Evolutionary conservation across 2,888 invertebrate genomes (phyloP), one percentile per base, ranked within the genome.

Genomic region (Mesoligia furuncula): DNA sequence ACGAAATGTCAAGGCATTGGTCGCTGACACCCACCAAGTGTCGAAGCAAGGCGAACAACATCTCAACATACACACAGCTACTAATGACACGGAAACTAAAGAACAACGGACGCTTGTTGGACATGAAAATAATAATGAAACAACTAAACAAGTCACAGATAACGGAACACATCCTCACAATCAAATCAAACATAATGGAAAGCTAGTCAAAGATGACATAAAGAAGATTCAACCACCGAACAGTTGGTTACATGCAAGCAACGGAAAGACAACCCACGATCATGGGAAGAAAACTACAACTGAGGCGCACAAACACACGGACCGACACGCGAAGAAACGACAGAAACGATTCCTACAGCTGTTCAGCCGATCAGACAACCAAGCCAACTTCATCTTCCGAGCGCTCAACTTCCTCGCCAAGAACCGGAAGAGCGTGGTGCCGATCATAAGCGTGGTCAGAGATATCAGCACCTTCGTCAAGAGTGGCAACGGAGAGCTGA

Each of bases 381-480:
- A 93, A 48, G 92, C 92, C 7, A 94, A 91, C 54, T 91, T 95
- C 73, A 64, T 95, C 17, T 91, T 93, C 15, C 91, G 81, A 89
- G 91, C 94, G 73, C 68, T 95, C 9, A 91, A 93, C 59, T 95
- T 95, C 31, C 71, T 96, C 0, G 75, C 93, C 0, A 93, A 89
- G 65, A 92, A 95, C 54, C 88, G 94, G 0, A 92, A 87, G 69
- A 92, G 88, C 15, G 89, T 94, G 0, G 61, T 94, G 0, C 96
- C 96, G 3, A 91, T 95, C 0, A 90, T 95, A 3, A 93, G 93
- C 0, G 93, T 95, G 0, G 92, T 94, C 80, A 79, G 95, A 11
- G 96, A 96, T 65, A 94, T 96, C 1, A 94, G 91, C 42, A 95
- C 96, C 0, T 68, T 95, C 6, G 93, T 96, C 0, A 94, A 91